A percentile compares a stretch with the other conserved stretches of the same genome.
phyloP scores from a whole-genome alignment of 2,888 invertebrate genomes.

The Tinea trinotella region DNA sequence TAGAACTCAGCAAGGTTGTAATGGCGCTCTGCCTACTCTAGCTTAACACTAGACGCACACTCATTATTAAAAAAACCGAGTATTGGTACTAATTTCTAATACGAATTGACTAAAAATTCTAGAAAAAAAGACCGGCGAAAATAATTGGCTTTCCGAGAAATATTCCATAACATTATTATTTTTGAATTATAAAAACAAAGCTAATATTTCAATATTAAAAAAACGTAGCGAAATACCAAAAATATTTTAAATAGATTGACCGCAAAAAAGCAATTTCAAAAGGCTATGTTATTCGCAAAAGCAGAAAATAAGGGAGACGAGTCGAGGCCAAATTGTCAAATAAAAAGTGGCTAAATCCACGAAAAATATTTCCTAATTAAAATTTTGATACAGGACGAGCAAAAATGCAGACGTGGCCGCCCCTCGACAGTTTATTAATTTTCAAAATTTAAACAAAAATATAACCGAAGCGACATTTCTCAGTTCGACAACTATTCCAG shows the following conservation, averaged over 20 bases:
- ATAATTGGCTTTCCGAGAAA: too few relatives aligned
- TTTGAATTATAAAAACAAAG: too few relatives aligned
- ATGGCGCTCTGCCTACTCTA: too few relatives aligned
- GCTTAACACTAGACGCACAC: too few relatives aligned
- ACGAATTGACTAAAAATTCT: too few relatives aligned
- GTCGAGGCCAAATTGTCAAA: not conserved
- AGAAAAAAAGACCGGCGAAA: too few relatives aligned
- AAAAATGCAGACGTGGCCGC: constrained; percentile 41
- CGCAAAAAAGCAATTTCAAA: not conserved
- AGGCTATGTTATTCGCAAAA: not conserved
- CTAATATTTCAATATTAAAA: too few relatives aligned
- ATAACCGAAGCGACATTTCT: constrained; percentile 39
- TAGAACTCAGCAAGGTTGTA: too few relatives aligned
- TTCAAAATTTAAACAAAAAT: constrained; percentile 67
- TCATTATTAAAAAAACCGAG: too few relatives aligned
- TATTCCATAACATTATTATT: too few relatives aligned
- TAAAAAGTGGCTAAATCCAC: constrained; percentile 33
- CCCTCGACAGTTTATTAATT: constrained; percentile 51
- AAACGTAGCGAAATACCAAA: too few relatives aligned
- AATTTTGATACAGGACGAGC: constrained; percentile 34
- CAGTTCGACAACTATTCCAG: constrained; percentile 56
- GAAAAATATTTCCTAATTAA: constrained; percentile 68
- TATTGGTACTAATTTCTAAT: too few relatives aligned
- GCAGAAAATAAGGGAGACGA: not conserved
- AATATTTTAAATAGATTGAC: not conserved